Percentiles rank a stretch among this genome's conserved stretches.
phyloP scores from a whole-genome alignment of 2,888 invertebrate genomes.

The Chalcosyrphus nemorum region DNA sequence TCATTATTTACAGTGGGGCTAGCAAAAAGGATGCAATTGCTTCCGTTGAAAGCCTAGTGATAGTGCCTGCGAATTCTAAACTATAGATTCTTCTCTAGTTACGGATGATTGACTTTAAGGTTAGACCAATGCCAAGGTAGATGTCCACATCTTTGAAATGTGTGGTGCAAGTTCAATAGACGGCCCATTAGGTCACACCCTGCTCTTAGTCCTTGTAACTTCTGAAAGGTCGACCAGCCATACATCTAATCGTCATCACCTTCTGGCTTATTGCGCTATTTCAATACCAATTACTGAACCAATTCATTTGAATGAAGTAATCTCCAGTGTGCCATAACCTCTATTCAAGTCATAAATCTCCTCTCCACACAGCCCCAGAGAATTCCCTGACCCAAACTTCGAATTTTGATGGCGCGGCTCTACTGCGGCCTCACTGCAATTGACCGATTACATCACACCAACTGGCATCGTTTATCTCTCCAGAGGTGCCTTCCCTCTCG shows the following conservation, averaged over 20 bases:
- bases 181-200: too few species aligned
- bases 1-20: slow-evolving; percentile 14
- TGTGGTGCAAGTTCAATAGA: too few species aligned
- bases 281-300: slow-evolving; percentile 47
- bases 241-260: background rate
- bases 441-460: slow-evolving; percentile 71
- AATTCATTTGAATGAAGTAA: slow-evolving; percentile 65
- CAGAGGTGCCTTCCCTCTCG: too few species aligned
- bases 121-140: too few species aligned
- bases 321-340: slow-evolving; percentile 55
- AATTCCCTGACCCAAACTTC: slow-evolving; percentile 61
- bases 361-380: slow-evolving; percentile 57
- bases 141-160: too few species aligned
- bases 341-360: slow-evolving; percentile 52
- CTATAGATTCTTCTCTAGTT: too few species aligned
- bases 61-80: too few species aligned
- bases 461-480: slow-evolving; percentile 67
- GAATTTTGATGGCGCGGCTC: slow-evolving; percentile 12
- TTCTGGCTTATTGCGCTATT: background rate
- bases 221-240: background rate
- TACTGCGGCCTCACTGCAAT: slow-evolving; percentile 36
- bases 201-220: background rate
- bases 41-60: too few species aligned
- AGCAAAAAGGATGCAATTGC: too few species aligned
- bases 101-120: too few species aligned